Percentiles rank a stretch among this genome's conserved stretches.
These are phyloP conservation scores for Epicampocera succincta DNA, from an alignment of 2,888 invertebrate genomes.

Conservation along the genomic window DNA sequence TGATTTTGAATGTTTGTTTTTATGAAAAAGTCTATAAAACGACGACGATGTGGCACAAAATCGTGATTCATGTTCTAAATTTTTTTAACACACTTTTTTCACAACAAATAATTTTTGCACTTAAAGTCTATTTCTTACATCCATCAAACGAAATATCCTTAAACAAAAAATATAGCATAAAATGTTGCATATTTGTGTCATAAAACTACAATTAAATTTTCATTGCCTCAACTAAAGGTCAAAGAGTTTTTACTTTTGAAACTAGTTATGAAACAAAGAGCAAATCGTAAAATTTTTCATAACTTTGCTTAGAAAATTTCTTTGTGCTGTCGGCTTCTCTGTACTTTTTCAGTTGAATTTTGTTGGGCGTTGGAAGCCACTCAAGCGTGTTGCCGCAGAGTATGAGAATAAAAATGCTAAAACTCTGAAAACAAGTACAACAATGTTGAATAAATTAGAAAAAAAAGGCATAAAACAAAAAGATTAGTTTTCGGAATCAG, in stretches of 20 bases:
- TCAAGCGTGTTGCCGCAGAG: slow-evolving; percentile 13
- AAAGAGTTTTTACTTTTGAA: slow-evolving; percentile 4
- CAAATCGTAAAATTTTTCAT: not conserved
- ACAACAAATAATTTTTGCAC: too few species aligned
- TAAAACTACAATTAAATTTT: not conserved
- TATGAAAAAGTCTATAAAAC: too few species aligned
- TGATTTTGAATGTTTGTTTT: too few species aligned
- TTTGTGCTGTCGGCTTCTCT: not conserved
- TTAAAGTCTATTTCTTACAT: too few species aligned
- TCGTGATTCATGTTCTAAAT: too few species aligned
- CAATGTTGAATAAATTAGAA: not conserved
- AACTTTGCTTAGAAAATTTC: slow-evolving; percentile 8
- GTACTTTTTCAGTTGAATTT: not conserved
- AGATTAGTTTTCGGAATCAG: not conserved
- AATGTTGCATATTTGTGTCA: not conserved
- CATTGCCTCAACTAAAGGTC: not conserved
- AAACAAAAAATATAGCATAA: not conserved
- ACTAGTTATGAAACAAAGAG: not conserved
- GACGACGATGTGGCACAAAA: too few species aligned
- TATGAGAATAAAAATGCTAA: not conserved
- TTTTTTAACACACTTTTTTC: too few species aligned
- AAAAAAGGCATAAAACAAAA: not conserved
- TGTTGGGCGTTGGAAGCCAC: not conserved
- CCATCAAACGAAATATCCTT: too few species aligned
- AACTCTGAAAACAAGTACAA: not conserved